Evolutionary conservation across 1,140 invertebrate genomes (phyloP).

Genomic region (Leptinotarsa defecta): DNA sequence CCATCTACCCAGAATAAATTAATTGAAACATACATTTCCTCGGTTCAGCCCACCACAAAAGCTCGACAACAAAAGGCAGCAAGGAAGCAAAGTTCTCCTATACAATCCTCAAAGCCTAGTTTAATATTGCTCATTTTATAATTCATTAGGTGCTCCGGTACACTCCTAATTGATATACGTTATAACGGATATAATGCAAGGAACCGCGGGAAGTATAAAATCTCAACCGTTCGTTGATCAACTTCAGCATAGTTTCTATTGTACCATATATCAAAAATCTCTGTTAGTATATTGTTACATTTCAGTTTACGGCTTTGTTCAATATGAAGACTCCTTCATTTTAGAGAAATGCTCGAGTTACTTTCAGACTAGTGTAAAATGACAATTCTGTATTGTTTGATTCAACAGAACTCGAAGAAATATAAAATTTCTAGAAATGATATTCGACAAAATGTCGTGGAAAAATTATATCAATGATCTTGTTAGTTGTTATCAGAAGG

Average conservation of each 20-base stretch:
- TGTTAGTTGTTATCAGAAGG: too few species aligned
- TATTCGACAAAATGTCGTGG: too few species aligned
- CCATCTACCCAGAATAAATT: background rate
- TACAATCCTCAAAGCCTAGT: background rate
- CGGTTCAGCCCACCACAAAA: background rate
- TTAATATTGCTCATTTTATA: constrained; percentile 7
- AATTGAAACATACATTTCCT: constrained; percentile 3
- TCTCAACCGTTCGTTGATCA: constrained; percentile 5
- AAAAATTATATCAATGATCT: too few species aligned
- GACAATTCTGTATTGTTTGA: too few species aligned
- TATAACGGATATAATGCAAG: constrained; percentile 3
- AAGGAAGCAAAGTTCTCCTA: background rate
- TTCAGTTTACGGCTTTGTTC: too few species aligned
- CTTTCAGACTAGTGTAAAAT: too few species aligned
- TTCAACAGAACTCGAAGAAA: too few species aligned
- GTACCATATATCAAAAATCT: background rate
- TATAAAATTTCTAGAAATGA: too few species aligned
- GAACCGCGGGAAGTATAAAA: background rate
- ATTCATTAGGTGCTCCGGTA: background rate
- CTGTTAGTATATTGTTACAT: too few species aligned
- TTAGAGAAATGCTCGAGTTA: too few species aligned
- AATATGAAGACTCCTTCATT: too few species aligned
- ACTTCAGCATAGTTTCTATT: background rate
- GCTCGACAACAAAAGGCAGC: background rate
- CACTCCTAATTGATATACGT: background rate